These are phyloP conservation scores for Crocodylus rhombifer DNA, from an alignment of 2,797 vertebrate species.

Conservation along the genomic window DNA sequence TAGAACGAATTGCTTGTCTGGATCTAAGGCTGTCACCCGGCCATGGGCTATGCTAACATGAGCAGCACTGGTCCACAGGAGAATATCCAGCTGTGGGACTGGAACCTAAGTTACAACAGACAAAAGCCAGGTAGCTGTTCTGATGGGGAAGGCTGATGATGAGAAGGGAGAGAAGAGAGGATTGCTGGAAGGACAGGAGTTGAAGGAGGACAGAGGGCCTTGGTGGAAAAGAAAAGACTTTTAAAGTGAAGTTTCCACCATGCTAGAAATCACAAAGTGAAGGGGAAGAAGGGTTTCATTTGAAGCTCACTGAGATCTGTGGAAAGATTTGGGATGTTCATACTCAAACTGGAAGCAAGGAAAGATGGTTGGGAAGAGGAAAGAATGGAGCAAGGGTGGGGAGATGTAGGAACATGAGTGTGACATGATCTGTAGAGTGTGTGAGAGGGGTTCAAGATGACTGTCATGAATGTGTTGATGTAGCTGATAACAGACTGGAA, in stretches of 20 bases:
- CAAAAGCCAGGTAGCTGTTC: neutral
- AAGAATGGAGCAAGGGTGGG: neutral
- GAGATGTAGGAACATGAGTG: neutral
- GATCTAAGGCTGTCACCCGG: rapidly evolving
- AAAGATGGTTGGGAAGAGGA: rapidly evolving
- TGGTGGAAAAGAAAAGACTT: neutral
- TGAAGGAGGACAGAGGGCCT: neutral
- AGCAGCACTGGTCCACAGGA: neutral
- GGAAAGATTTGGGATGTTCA: neutral
- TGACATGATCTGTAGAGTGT: neutral
- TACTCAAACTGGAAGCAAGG: neutral
- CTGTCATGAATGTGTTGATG: neutral
- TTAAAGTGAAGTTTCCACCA: neutral
- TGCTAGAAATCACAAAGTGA: neutral
- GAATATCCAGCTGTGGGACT: neutral
- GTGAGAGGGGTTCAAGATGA: neutral
- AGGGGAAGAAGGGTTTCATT: neutral
- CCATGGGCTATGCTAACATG: rapidly evolving
- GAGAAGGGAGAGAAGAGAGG: rapidly evolving
- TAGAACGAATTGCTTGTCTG: neutral
- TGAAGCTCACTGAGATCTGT: neutral
- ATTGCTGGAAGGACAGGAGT: neutral
- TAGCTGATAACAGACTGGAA: rapidly evolving
- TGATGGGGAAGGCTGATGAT: neutral
- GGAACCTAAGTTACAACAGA: neutral